A percentile compares a stretch with the other conserved stretches of the same genome.
Conservation (phyloP, 2,113 vertebrate genomes). For the Syngnathus floridae region DNA sequence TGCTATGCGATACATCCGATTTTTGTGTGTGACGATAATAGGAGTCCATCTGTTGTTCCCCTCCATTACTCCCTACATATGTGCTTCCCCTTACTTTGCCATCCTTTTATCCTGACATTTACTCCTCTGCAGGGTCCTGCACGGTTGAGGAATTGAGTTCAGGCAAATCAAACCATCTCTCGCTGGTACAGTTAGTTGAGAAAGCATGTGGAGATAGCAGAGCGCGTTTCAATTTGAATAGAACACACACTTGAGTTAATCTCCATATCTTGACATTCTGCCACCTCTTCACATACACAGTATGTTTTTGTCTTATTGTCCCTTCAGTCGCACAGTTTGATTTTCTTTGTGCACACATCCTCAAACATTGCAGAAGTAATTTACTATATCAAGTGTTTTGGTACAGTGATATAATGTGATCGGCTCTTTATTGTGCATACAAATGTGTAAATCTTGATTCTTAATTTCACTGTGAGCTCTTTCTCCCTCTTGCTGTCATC, state of each 20-base stretch:
- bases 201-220: conserved; percentile 42
- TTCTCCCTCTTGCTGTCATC: background rate
- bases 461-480: background rate
- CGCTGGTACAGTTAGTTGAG: conserved; percentile 10
- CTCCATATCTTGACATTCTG: conserved; percentile 22
- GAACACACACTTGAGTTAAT: conserved; percentile 39
- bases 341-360: background rate
- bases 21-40: conserved; percentile 9
- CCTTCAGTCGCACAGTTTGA: background rate
- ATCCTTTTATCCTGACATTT: conserved; percentile 53
- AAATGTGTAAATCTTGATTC: background rate
- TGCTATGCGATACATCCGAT: background rate
- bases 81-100: conserved; percentile 42
- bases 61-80: conserved; percentile 46
- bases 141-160: conserved; percentile 53
- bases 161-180: conserved; percentile 57
- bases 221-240: conserved; percentile 51
- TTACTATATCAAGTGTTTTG: background rate
- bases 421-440: background rate
- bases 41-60: conserved; percentile 39
- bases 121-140: conserved; percentile 52
- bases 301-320: background rate
- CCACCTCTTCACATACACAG: background rate
- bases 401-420: background rate
- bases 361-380: background rate